Base-by-base conservation (phyloP, 2,888 invertebrate species). In the Drosophila peninsularis region DNA sequence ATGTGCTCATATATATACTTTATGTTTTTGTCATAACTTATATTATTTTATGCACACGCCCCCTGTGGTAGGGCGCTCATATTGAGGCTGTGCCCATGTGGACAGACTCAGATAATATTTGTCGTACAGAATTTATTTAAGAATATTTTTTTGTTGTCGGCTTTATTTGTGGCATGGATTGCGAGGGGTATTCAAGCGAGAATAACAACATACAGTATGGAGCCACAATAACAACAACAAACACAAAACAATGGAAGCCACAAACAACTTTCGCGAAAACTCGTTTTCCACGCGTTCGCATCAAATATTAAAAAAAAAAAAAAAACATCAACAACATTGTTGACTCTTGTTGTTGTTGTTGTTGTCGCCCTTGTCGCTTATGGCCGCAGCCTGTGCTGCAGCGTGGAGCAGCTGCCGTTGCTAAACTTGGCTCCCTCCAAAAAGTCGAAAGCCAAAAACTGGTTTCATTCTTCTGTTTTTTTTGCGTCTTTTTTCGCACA, bases 191-290 rank as follows among this genome's bases (percentile, higher is more conserved):
- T 67, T 67, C 56, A 45, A 55, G 54, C 44, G 58, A 57, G 53
- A 57, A 71, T 37, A 66, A 52, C 42, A 65, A 66, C 66, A 54
- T 45, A 39, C 41, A 13, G 34, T 30, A 30, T 36, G 49, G 65
- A 63, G 62, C 34, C 34, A 27, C 66, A 67, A 32, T 0, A 49
- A 32, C 21, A 34, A 14, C 30, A 42, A 36, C 11, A 56, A 19
- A 5, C 24, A 53, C 49, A 49, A 65, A 72, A 71, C 65, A 72
- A 72, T 72, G 66, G 37, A 30, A 71, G 9, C 37, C 54, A 70
- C 72, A 84, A 70, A 73, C 83, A 78, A 87, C 84, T 87, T 84
- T 84, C 82, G 89, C 84, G 84, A 85, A 89, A 85, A 85, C 85
- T 71, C 66, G 85, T 85, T 85, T 84, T 87, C 79, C 85, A 84